Evolutionary conservation across 1,140 invertebrate genomes (phyloP), one percentile per base, ranked within the genome.

Genomic region (Drosophila seguyi): DNA sequence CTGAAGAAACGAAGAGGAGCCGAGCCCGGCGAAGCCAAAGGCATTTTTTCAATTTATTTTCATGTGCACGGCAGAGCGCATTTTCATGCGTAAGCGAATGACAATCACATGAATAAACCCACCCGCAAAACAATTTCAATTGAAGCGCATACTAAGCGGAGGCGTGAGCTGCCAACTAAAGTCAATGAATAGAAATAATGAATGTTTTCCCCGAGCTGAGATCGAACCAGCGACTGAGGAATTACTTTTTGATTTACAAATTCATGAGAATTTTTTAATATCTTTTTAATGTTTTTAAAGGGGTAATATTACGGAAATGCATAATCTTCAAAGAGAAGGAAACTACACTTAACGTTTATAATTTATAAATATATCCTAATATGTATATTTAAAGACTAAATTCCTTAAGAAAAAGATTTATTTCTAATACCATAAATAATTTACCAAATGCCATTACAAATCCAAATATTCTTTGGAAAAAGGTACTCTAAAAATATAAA

Each of bases 31-130:
- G 58, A 69, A 71, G 53, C 77, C 77, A 67, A 57, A 66, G 77
- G 79, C 72, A 91, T 78, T 90, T 90, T 91, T 73, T 68, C 75
- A 81, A 91, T 91, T 91, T 91, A 71, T 55, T 87, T 90, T 68
- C 75, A 74, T 74, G 62, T 58, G 72, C 68, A 78, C 60, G 45
- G 27, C 48, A 81, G 47, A 73, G 57, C 66, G 62, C 73, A 76
- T 76, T 79, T 79, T 74, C 56, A 75, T 80, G 77, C 67, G 78
- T 75, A 81, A 67, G 66, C 66, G 62, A 80, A 76, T 67, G 69
- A 60, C 82, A 81, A 74, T 79, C 75, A 79, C 76, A 79, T 79
- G 77, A 79, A 79, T 73, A 73, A 79, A 58, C 77, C 53, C 50
- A 57, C 59, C 67, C 69, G 67, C 67, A 59, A 42, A 72, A 73